These are phyloP conservation scores for Meloidogyne floridensis DNA, from an alignment of 1,140 invertebrate species.

Conservation along the genomic window DNA sequence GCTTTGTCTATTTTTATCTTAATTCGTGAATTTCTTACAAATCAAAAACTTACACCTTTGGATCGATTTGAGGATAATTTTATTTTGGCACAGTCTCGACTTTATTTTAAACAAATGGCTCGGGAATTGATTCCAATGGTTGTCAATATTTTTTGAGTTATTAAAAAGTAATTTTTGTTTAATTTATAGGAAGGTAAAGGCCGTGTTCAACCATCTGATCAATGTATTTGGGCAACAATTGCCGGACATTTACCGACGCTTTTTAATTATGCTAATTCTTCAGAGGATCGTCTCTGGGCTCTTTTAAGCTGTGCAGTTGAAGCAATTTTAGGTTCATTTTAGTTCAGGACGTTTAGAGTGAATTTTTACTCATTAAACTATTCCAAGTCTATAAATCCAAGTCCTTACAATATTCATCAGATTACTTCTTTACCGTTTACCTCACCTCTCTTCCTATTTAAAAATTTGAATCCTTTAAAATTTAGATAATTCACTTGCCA, in stretches of 20 bases:
- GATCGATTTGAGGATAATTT: slow-evolving; percentile 32
- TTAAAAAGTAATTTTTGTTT: background rate
- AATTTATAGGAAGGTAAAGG: slow-evolving; percentile 34
- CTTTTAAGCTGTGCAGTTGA: slow-evolving; percentile 45
- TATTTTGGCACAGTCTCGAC: slow-evolving; percentile 34
- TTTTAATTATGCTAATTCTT: slow-evolving; percentile 28
- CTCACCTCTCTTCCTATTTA: too few relatives aligned
- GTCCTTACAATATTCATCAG: too few relatives aligned
- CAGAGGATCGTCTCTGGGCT: slow-evolving; percentile 44
- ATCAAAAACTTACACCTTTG: slow-evolving; percentile 32
- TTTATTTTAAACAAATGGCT: slow-evolving; percentile 38
- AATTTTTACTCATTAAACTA: too few relatives aligned
- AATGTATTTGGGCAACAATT: slow-evolving; percentile 48
- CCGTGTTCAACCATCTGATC: slow-evolving; percentile 27
- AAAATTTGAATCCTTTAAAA: background rate
- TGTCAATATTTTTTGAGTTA: background rate
- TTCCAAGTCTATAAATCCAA: too few relatives aligned
- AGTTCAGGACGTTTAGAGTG: background rate
- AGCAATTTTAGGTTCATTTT: slow-evolving; percentile 26
- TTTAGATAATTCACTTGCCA: slow-evolving; percentile 31
- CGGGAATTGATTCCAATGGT: slow-evolving; percentile 36
- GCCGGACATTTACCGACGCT: slow-evolving; percentile 37
- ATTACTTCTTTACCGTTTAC: too few relatives aligned
- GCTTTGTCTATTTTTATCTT: slow-evolving; percentile 30
- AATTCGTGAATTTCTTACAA: slow-evolving; percentile 42